Evolutionary conservation across 2,888 invertebrate species (phyloP), one percentile per base, ranked within the genome.

Genomic region (Ochropleura leucogaster): DNA sequence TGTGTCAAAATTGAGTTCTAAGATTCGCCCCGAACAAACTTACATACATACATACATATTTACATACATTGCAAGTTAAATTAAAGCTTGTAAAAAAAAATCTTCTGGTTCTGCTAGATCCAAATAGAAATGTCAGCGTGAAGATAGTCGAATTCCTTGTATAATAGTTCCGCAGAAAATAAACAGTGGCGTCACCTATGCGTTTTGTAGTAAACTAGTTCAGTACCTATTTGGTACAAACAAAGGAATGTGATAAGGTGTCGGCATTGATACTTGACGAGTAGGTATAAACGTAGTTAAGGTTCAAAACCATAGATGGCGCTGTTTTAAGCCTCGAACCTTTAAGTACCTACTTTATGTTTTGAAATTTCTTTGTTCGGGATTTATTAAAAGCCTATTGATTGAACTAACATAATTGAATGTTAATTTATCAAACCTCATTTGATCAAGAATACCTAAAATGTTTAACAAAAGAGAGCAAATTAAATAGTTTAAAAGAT

Each of bases 101-200:
- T n/a, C n/a, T 59, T 16, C 16, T 51, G 8, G 44, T 12, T 14
- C 53, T 69, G 8, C 10, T 16, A 0, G 3, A 30, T 12, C 8
- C 0, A 20, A 68, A 30, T 7, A 5, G 0, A 2, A 62, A 55
- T n/a, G 5, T 0, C 2, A 53, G 12, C 7, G 20, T 62, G 12
- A 68, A 62, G 30, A 14, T 62, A 9, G 1, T 40, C 4, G 10
- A n/a, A 44, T 42, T 5, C 12, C 14, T 2, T 40, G 1, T 1
- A 4, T 18, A 49, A 55, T 42, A 55, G 5, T 30, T 59, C 18
- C 3, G 8, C 10, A 42, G 7, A 69, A 69, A 69, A 42, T 57
- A 44, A 53, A 68, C n/a, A 60, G 67, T 73, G 10, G 67, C 69
- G 83, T 64, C 83, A 83, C 47, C 80, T 81, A 46, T 73, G 18